These are phyloP conservation scores for Rousettus leschenaultii DNA, from an alignment of 2,113 vertebrate genomes.

Conservation along the genomic window DNA sequence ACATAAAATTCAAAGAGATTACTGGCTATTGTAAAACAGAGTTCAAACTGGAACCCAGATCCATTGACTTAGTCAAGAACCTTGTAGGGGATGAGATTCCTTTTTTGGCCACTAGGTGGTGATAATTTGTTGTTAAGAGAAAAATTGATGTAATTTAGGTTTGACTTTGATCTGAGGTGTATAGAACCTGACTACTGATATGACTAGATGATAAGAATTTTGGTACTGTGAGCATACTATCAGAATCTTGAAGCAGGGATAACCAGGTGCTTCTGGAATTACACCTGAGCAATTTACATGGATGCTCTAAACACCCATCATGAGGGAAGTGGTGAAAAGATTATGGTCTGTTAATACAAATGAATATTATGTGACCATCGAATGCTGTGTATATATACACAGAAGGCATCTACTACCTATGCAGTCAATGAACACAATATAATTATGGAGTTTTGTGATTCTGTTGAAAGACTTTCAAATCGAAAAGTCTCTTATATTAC, in stretches of 20 bases:
- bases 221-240: background rate
- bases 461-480: background rate
- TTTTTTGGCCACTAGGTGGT: conserved; percentile 68
- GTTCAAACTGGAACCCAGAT: conserved; percentile 47
- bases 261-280: background rate
- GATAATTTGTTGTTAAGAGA: conserved; percentile 65
- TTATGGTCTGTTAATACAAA: background rate
- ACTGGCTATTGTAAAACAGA: background rate
- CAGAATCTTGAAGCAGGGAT: background rate
- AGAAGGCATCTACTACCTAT: background rate
- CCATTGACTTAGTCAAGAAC: background rate
- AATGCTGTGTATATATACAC: background rate
- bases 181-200: conserved; percentile 1
- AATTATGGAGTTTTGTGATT: background rate
- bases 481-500: background rate
- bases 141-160: conserved; percentile 34
- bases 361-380: background rate
- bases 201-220: background rate
- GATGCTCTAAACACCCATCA: background rate
- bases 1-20: background rate
- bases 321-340: background rate
- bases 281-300: background rate
- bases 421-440: background rate
- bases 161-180: conserved; percentile 42
- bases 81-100: background rate